phyloP scores from a whole-genome alignment of 2,113 vertebrate species.

The Columbina picui region DNA sequence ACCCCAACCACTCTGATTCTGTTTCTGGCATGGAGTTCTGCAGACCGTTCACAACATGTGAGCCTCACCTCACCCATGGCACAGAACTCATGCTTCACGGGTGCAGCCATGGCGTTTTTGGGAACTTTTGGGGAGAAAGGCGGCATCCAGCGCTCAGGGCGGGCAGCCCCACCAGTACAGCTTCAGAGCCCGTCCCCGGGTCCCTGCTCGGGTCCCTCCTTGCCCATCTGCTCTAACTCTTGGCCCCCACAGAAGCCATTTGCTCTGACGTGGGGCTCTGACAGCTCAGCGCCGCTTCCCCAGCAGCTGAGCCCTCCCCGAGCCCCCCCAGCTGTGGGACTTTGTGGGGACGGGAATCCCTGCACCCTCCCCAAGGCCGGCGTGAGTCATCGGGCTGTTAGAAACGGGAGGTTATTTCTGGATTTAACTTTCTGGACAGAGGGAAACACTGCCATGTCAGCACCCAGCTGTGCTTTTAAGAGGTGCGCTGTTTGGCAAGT shows the following conservation, averaged over 20 bases:
- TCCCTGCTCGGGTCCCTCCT: not conserved
- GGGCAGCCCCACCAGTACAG: not conserved
- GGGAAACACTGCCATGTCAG: slow-evolving; percentile 36
- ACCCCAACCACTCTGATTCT: no score
- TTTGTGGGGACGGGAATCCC: slow-evolving; percentile 23
- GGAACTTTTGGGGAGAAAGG: not conserved
- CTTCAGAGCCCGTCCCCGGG: not conserved
- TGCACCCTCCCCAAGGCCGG: not conserved
- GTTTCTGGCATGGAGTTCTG: not conserved
- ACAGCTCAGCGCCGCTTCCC: not conserved
- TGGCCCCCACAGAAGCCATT: not conserved
- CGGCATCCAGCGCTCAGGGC: rapidly evolving
- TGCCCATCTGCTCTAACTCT: not conserved
- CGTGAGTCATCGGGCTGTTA: not conserved
- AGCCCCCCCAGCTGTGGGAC: not conserved
- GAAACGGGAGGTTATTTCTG: slow-evolving; percentile 35
- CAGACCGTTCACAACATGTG: not conserved
- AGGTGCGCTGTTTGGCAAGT: slow-evolving; percentile 17
- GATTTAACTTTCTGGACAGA: slow-evolving; percentile 1
- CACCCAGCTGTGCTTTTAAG: slow-evolving; percentile 43
- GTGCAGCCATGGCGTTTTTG: no score
- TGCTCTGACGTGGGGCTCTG: not conserved
- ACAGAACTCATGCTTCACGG: not conserved
- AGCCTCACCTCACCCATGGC: rapidly evolving
- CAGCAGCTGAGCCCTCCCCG: not conserved